Base-by-base conservation (phyloP, 2,888 invertebrate genomes). In the Lasioglossum vierecki region DNA sequence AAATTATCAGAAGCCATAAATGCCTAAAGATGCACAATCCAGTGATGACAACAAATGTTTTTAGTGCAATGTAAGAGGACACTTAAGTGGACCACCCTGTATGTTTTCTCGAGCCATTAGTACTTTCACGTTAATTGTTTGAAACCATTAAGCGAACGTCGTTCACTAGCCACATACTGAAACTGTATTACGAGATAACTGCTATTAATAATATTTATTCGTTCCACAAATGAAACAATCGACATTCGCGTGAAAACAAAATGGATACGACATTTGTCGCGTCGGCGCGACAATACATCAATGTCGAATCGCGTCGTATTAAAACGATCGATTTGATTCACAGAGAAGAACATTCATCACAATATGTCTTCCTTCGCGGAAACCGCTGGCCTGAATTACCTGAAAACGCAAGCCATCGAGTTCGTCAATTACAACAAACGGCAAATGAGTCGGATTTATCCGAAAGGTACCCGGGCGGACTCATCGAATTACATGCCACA, bases 331-430 rank as follows among this genome's bases (percentile, higher is more conserved):
- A n/a, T 41, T 70, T 70, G 13, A 22, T 70, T 53, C 11, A 70
- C 96, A 99, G 99, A 98, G 93, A 98, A 98, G 95, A 99, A 99
- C 95, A 97, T 99, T 93, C 98, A 99, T 95, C 98, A 99, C 96
- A 99, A 99, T 95, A 99, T 99, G 99, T 99, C 99, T 8, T 99
- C 99, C 86, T 99, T 99, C 96, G 99, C 99, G 91, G 99, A 99
- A 96, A 99, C 98, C 41, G 98, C 98, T 74, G 99, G 99, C 91
- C 97, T 99, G 95, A 98, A 98, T 95, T 99, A 98, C 95, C 96
- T 99, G 88, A 99, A 99, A 96, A 97, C 98, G 86, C 98, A 98
- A 93, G 98, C 99, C 81, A 99, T 99, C 82, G 99, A 99, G 95
- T 99, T 99, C 96, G 99, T 99, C 93, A 99, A 99, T 97, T 99